phyloP scores from a whole-genome alignment of 2,113 vertebrate species.

The Macquaria ambigua region DNA sequence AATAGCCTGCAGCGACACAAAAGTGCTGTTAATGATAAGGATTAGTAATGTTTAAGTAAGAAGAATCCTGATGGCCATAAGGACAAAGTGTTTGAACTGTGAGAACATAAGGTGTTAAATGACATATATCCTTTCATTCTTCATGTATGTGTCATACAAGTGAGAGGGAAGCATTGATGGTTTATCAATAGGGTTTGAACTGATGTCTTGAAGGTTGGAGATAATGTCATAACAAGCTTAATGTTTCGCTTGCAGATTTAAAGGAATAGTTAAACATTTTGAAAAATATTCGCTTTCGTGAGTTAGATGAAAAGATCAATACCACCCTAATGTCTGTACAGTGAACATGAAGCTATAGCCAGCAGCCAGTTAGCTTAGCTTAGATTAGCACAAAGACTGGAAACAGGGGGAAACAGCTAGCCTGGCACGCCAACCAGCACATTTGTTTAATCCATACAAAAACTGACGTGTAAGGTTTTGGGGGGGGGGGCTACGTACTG shows the following conservation, averaged over 20 bases:
- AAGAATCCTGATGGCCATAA: slow-evolving; percentile 10
- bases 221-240: background rate
- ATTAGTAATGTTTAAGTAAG: slow-evolving; percentile 48
- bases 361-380: background rate
- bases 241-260: background rate
- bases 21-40: slow-evolving; percentile 52
- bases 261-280: too few species aligned
- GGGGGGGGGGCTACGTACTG: background rate
- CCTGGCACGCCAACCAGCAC: background rate
- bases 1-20: slow-evolving; percentile 46
- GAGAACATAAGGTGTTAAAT: slow-evolving; percentile 20
- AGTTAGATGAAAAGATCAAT: background rate
- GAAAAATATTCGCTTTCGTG: background rate
- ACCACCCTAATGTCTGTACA: background rate
- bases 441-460: background rate
- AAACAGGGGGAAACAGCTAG: background rate
- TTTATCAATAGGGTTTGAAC: background rate
- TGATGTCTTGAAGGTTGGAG: background rate
- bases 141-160: slow-evolving; percentile 7
- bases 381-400: background rate
- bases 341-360: background rate
- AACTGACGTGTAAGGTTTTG: background rate
- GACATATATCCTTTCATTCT: slow-evolving; percentile 4
- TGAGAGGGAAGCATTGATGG: background rate
- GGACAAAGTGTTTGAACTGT: slow-evolving; percentile 23